These are phyloP conservation scores for Coracias cyanogaster DNA, from an alignment of 2,797 vertebrate genomes.

Conservation along the genomic window DNA sequence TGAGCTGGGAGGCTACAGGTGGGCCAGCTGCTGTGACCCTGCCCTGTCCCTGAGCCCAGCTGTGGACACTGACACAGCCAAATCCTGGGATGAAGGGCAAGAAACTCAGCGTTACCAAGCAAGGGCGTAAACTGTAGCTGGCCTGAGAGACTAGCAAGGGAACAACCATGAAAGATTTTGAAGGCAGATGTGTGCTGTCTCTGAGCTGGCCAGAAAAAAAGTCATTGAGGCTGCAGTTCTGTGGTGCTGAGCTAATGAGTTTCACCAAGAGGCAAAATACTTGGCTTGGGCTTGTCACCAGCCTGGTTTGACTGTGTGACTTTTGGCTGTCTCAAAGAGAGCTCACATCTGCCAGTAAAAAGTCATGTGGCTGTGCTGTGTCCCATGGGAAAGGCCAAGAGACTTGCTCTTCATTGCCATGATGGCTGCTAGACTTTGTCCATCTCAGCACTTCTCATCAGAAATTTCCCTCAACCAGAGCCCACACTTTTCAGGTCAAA, in stretches of 20 bases:
- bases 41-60: neutral
- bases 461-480: neutral
- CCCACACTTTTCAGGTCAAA: neutral
- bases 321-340: neutral
- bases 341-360: neutral
- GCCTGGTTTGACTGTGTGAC: neutral
- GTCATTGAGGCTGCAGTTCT: neutral
- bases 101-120: neutral
- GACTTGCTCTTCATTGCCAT: neutral
- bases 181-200: neutral
- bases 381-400: neutral
- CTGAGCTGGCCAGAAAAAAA: neutral
- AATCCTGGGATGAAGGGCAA: neutral
- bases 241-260: neutral
- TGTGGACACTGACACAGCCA: accelerated
- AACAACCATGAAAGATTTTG: neutral
- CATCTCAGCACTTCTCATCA: neutral
- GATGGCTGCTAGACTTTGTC: accelerated
- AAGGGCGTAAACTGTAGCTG: neutral
- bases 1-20: neutral
- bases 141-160: neutral
- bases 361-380: neutral
- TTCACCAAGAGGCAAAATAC: neutral
- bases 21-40: neutral
- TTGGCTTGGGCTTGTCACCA: neutral